Evolutionary conservation across 1,140 invertebrate species (phyloP).

Genomic region (Drosophila yakuba): DNA sequence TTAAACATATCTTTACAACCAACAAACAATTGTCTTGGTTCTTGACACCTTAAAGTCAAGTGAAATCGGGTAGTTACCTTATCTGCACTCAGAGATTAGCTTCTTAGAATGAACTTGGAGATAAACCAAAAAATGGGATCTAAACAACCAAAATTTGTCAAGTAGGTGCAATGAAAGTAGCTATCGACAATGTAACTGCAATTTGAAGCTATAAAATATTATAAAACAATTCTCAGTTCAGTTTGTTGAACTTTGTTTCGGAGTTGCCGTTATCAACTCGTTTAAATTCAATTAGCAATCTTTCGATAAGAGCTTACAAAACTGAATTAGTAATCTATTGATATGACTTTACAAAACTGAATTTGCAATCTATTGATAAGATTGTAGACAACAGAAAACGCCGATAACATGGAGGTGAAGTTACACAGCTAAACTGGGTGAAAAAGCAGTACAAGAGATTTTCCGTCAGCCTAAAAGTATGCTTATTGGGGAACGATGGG

Average conservation of each 20-base stretch:
- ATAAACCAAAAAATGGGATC: conserved; percentile 26
- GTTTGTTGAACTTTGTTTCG: conserved; percentile 24
- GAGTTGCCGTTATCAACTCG: conserved; percentile 22
- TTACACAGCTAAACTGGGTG: neutral
- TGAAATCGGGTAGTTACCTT: conserved; percentile 33
- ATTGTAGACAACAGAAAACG: conserved; percentile 3
- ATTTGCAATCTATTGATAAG: conserved; percentile 43
- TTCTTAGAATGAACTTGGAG: conserved; percentile 32
- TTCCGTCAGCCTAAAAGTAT: conserved; percentile 63
- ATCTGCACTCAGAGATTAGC: conserved; percentile 50
- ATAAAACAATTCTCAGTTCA: neutral
- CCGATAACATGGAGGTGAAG: neutral
- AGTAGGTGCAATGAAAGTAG: neutral
- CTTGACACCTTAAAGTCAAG: conserved; percentile 44
- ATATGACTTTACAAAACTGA: conserved; percentile 27
- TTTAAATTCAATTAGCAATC: conserved; percentile 61
- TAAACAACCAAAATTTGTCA: neutral
- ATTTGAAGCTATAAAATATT: too few relatives aligned
- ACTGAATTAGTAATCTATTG: conserved; percentile 32
- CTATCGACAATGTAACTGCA: neutral
- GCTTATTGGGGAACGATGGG: conserved; percentile 17
- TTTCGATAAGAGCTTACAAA: conserved; percentile 22
- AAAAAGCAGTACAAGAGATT: neutral
- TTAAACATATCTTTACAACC: conserved; percentile 5
- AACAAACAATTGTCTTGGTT: conserved; percentile 17